These are phyloP conservation scores for Panthera uncia DNA, from an alignment of 2,113 vertebrate species.

Conservation along the genomic window DNA sequence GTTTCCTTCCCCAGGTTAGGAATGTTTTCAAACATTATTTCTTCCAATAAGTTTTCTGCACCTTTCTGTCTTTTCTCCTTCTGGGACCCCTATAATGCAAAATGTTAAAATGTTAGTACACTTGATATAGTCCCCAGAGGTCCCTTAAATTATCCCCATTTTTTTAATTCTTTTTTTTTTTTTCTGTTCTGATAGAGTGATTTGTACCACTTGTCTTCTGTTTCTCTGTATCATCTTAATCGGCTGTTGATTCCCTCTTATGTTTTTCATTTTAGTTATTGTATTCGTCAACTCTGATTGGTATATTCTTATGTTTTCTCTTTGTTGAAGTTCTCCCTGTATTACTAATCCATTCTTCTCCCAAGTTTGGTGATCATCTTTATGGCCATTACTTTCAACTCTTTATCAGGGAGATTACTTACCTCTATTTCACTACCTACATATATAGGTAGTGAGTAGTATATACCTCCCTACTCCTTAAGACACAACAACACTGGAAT, in stretches of 20 bases:
- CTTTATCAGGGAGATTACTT: background rate
- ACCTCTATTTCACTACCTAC: background rate
- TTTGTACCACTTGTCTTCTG: background rate
- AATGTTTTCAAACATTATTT: background rate
- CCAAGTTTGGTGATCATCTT: background rate
- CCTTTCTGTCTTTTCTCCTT: background rate
- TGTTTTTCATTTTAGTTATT: background rate
- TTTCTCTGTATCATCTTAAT: background rate
- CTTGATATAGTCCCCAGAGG: background rate
- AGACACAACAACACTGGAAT: background rate
- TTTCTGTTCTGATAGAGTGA: background rate
- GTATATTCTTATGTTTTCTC: background rate
- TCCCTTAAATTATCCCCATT: background rate
- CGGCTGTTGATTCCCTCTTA: background rate
- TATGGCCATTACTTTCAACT: background rate
- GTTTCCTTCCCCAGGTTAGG: background rate
- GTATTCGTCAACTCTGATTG: background rate
- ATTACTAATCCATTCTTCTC: background rate
- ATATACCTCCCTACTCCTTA: background rate
- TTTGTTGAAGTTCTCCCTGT: background rate
- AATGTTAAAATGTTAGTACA: background rate
- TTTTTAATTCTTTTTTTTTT: background rate
- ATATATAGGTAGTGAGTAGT: no score
- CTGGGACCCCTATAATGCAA: background rate
- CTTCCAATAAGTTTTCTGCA: background rate